Evolutionary conservation across 2,113 vertebrate genomes (phyloP), one percentile per base, ranked within the genome.

Genomic region (Perca fluviatilis): DNA sequence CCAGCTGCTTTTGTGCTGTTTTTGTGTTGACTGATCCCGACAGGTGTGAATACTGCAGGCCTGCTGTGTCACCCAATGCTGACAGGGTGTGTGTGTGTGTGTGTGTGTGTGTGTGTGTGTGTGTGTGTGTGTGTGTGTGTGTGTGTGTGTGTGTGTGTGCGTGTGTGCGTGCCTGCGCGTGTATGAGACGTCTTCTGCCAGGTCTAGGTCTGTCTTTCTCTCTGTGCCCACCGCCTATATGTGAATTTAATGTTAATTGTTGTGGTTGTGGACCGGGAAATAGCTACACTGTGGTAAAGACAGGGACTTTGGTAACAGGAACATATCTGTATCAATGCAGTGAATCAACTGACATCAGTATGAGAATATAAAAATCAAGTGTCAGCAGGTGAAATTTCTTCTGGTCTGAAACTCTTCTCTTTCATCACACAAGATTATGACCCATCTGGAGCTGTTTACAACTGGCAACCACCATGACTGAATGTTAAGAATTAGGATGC

Each of bases 11-110:
- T 65, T 62, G 30, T 27, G 12, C 62, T 10, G 58, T 16, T 84
- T 79, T 62, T 76, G 65, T 64, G 70, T 30, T 91, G 87, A 92
- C 76, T 40, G 74, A 80, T 88, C 11, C 15, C 19, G 89, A 91
- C 87, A 91, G 84, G 83, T 90, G 91, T 85, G 86, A 82, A 63
- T 70, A 50, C 81, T 64, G 79, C 83, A 74, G 64, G 69, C 81
- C 78, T 73, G 74, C 68, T 77, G 84, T 74, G 89, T 88, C 84
- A 83, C 80, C 72, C 57, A 82, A 58, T 77, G 86, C 86, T 87
- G 89, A 84, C 74, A 73, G 79, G 84, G 64, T 25, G 23, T 49
- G 13, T 16, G 13, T 47, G 43, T 65, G 40, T 65, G 60, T 61
- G 58, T 61, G 58, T 61, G 54, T 23, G 54, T 56, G 77, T 70